Base-by-base conservation (phyloP, 2,888 invertebrate species). In the Diarsia mendica region DNA sequence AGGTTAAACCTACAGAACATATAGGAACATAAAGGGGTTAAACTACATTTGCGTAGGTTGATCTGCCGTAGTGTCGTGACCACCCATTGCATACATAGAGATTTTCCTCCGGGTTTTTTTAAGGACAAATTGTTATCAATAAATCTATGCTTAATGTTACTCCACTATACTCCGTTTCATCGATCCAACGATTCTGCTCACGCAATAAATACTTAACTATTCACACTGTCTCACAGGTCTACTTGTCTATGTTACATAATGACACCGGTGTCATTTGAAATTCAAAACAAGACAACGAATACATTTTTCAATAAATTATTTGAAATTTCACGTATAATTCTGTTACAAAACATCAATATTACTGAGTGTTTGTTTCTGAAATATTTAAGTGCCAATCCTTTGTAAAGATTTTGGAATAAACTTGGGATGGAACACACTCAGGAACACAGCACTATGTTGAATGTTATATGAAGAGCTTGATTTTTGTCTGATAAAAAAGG, bases 231-330 rank as follows among this genome's bases (percentile, higher is more conserved):
- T 10, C 18, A 11, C 9, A 9, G 18, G 33, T 33, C 1, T 18
- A 65, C 5, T 28, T 28, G 51, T 58, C 58, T 28, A 58, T 58
- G 2, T 6, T 2, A 46, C 28, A 66, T 23, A 9, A 74, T 2
- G 39, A 23, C 60, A 61, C 3, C 15, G 11, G 9, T 53, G 77
- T 67, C 60, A 77, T 9, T 33, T 11, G 5, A 39, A 61, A 20
- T 15, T 13, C 2, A 23, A 18, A 58, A 64, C 46, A 46, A 28
- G 8, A 8, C 28, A 28, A 1, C 8, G 18, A 55, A 13, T 1
- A 13, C 23, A 13, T 5, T 13, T 23, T 55, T 13, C 0, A 23
- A 20, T 0, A 13, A 15, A 8, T 2, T 39, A 44, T 23, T 65
- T 15, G 8, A 77, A 67, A 33, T 58, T 60, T 33, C 20, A 8